Base-by-base conservation (phyloP, 2,797 vertebrate species). In the Sebastes glaucus region DNA sequence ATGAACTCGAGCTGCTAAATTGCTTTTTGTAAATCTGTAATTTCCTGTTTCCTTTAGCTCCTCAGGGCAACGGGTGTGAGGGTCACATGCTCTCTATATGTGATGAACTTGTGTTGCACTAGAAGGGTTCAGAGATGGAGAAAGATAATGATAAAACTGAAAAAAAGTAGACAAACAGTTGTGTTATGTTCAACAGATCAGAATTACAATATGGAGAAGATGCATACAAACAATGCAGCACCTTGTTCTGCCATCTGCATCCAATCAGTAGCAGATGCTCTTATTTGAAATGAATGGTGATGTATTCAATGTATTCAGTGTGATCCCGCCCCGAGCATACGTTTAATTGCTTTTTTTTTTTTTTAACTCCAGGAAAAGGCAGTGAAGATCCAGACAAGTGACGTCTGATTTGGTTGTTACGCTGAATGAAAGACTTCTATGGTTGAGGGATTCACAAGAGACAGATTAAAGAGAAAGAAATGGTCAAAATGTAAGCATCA, bases 221-320 rank as follows among this genome's bases (percentile, higher is more conserved):
- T 5, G 18, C 46, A 46, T 2, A 56, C 20, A 49, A 20, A 77
- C 61, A 77, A 64, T 23, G 46, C 46, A 78, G 30, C 63, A 30
- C 30, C 10, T 11, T 56, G 25, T 22, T 28, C 38, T 30, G 6
- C 14, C 5, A 57, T 69, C 56, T 60, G 46, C 67, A 74, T 18
- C 25, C 11, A 23, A 33, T 20, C 67, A 49, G 53, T n/a, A 53
- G 46, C 30, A 63, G 22, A 73, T 35, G 66, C 23, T 53, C 61
- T 46, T 11, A 20, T 63, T 20, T 73, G 3, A 66, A 70, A 69
- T 13, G 7, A 32, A 35, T 23, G 66, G 61, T 27, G 20, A 65
- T 16, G 8, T 27, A 46, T 16, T 59, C 10, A 68, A 13, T 60
- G 75, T 55, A 61, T 78, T 76, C 70, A 76, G 73, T 32, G 83